Base-by-base conservation (phyloP, 2,113 vertebrate species). In the Chascanopsetta lugubris region DNA sequence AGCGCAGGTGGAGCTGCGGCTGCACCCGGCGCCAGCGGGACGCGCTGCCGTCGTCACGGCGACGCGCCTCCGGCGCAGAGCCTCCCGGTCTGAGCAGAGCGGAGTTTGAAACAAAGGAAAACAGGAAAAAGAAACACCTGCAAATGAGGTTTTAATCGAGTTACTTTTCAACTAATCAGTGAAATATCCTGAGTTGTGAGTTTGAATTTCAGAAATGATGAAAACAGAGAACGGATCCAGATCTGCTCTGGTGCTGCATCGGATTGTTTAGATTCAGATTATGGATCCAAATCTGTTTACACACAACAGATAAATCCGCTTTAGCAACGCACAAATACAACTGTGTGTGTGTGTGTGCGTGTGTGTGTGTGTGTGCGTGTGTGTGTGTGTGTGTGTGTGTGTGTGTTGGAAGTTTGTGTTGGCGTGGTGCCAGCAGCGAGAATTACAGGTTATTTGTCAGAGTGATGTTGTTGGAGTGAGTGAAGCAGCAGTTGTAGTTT, bases 381-480 rank as follows among this genome's bases (percentile, higher is more conserved):
- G 56, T 42, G 51, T 45, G 63, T 43, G 45, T 12, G 34, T 34
- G 43, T 46, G 43, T 24, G 21, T 53, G 9, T 53, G 54, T 32
- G 50, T 40, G 46, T 10, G 49, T 58, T 45, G 49, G 59, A 57
- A 24, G 61, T 71, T 78, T 68, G 67, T 51, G 49, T 66, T 84
- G 86, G 79, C 58, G 13, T 47, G 17, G 4, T 54, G 60, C 80
- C 83, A 85, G 47, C 8, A 0, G 59, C 9, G 34, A 25, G 72
- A 82, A 89, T 86, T 72, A 81, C 67, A 72, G 68, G 73, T 79
- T 75, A 60, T 84, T 80, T 84, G 77, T 87, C 75, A 77, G 69
- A 75, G 82, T 69, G 77, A 83, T 69, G 54, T 34, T 70, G 70
- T 48, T 61, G 47, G 69, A 63, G 60, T 77, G 54, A 84, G 70